Conservation (phyloP, 2,113 vertebrate species). For the Heteronetta atricapilla region DNA sequence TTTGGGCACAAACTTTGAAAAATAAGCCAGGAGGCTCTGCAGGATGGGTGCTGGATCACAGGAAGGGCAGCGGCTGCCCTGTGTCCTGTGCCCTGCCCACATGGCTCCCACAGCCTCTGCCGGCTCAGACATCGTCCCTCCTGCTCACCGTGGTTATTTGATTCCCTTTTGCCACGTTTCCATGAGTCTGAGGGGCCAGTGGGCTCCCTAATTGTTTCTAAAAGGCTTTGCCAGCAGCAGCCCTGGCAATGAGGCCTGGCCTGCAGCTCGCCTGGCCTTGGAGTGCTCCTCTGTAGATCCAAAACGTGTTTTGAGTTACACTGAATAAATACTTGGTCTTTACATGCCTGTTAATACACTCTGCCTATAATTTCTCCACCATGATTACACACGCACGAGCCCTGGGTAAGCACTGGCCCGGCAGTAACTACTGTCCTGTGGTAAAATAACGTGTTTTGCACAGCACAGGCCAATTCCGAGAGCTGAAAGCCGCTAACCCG, state of each 20-base stretch:
- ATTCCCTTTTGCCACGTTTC: background rate
- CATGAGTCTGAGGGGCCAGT: background rate
- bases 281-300: background rate
- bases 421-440: background rate
- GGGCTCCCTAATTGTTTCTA: background rate
- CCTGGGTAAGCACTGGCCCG: background rate
- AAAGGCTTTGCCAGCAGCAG: slow-evolving; percentile 17
- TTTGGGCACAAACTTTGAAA: background rate
- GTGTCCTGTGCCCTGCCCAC: too few species aligned
- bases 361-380: background rate
- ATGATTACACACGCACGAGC: background rate
- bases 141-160: background rate
- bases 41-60: background rate
- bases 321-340: background rate
- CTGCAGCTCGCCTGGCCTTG: background rate
- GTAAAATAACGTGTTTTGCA: background rate
- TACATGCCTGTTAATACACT: background rate
- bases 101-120: background rate
- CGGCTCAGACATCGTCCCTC: background rate
- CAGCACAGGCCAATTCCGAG: background rate
- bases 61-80: background rate
- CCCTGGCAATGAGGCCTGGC: background rate
- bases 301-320: background rate
- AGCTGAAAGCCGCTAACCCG: background rate
- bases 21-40: background rate